A percentile compares a stretch with the other conserved stretches of the same genome.
These are phyloP conservation scores for Campoletis sonorensis DNA, from an alignment of 1,140 invertebrate species.

Conservation along the genomic window DNA sequence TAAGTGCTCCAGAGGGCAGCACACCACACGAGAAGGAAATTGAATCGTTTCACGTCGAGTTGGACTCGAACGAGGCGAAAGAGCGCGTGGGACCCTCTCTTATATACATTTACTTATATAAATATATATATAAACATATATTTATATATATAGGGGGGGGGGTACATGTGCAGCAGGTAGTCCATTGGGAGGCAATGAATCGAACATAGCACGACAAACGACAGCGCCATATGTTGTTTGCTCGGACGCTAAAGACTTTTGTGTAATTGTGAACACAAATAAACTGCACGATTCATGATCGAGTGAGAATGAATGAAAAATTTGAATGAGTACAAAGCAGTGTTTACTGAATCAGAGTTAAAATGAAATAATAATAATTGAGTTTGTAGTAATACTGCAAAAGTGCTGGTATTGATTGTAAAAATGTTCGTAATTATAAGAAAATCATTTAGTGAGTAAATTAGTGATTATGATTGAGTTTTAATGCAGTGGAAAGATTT, in stretches of 20 bases:
- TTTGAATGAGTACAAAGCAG: background rate
- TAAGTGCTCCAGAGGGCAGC: background rate
- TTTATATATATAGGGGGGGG: slow-evolving; percentile 47
- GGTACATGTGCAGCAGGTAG: slow-evolving; percentile 62
- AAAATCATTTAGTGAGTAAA: too few relatives aligned
- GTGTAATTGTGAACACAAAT: slow-evolving; percentile 41
- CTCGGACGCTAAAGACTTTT: slow-evolving; percentile 60
- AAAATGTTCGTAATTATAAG: too few relatives aligned
- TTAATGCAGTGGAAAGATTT: too few relatives aligned
- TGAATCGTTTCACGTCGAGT: slow-evolving; percentile 47
- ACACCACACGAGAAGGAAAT: background rate
- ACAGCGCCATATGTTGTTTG: slow-evolving; percentile 64
- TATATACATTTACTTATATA: background rate
- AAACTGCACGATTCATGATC: slow-evolving; percentile 24
- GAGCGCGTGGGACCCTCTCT: background rate
- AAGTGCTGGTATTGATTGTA: too few relatives aligned
- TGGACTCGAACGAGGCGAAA: slow-evolving; percentile 29
- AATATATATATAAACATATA: slow-evolving; percentile 30
- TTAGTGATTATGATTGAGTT: too few relatives aligned
- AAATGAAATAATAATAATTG: too few relatives aligned
- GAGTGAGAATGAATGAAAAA: slow-evolving; percentile 51
- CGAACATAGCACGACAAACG: slow-evolving; percentile 51
- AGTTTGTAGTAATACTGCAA: too few relatives aligned
- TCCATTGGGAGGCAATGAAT: slow-evolving; percentile 60
- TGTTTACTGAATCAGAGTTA: too few relatives aligned